Conservation (phyloP, 2,888 invertebrate genomes). For the Aphodius sticticus region DNA sequence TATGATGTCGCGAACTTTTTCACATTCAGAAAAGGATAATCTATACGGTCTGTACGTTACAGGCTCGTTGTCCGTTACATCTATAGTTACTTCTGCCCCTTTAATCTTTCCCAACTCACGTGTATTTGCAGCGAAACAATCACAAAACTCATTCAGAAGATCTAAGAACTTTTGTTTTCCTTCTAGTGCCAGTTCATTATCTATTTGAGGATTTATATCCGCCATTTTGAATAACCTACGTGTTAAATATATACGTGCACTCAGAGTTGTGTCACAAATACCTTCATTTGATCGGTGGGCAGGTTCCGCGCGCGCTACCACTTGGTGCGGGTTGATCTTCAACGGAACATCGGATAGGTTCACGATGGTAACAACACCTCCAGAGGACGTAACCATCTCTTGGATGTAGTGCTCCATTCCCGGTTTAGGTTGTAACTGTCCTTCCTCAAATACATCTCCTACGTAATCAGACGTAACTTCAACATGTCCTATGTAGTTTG, state of each 20-base stretch:
- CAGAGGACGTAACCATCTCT: neutral
- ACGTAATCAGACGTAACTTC: neutral
- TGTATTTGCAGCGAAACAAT: slow-evolving; percentile 28
- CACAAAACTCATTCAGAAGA: slow-evolving; percentile 26
- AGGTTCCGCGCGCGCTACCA: neutral
- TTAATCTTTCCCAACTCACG: neutral
- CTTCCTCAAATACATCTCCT: neutral
- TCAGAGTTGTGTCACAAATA: neutral
- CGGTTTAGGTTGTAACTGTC: neutral
- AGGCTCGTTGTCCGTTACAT: slow-evolving; percentile 46
- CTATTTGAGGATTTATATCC: neutral
- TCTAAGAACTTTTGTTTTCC: neutral
- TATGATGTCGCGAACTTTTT: slow-evolving; percentile 41
- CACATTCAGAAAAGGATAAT: slow-evolving; percentile 43
- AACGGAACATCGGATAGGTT: neutral
- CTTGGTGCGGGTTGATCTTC: neutral
- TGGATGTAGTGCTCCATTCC: neutral
- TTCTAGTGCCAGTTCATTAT: neutral
- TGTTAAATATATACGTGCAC: neutral
- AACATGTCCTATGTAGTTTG: slow-evolving; percentile 1
- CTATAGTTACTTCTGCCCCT: slow-evolving; percentile 25
- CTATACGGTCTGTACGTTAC: slow-evolving; percentile 48
- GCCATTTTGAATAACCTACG: neutral
- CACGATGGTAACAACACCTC: neutral
- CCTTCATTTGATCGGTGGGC: neutral